Evolutionary conservation across 2,113 vertebrate genomes (phyloP), one percentile per base, ranked within the genome.

Genomic region (Xiphorhynchus elegans): DNA sequence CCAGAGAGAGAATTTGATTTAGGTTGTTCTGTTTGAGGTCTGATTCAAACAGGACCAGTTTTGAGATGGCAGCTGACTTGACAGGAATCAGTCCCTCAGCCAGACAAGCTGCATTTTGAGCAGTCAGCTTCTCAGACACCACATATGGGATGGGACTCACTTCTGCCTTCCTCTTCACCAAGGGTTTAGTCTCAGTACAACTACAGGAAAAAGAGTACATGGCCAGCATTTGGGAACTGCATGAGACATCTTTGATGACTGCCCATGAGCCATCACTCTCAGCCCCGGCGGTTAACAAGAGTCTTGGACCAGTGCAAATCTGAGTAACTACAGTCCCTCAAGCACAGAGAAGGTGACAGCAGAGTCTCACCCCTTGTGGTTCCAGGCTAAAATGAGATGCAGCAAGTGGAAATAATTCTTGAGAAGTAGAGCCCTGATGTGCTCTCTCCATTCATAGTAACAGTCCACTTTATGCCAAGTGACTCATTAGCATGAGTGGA

Each of bases 361-460:
- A 73, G 25, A 78, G 50, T 46, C 93, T 94, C 79, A 88, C 29
- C 55, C 33, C 53, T 81, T 49, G 40, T 73, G 64, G 10, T 79
- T 91, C 52, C 64, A 86, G 60, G 56, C 42, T 88, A 81, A 86
- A 90, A 74, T 37, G 76, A 96, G 49, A 78, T 75, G 82, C 96
- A 93, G 92, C 72, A 84, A 95, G 62, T 44, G 50, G 70, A 93
- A 95, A 70, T 93, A 88, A 95, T 78, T 90, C 80, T 75, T 81
- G 55, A 90, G 95, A 70, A 74, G 88, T 44, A 93, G 79, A 86
- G 72, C 68, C 83, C 91, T 76, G 66, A 74, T 95, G 69, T 72
- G 68, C 92, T 90, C 89, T 83, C 89, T 92, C 92, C 85, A 62
- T 95, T 96, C 95, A 94, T 75, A 93, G 86, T 74, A 96, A 83